These are phyloP conservation scores for Caenorhabditis zanzibari DNA, from an alignment of 2,888 invertebrate genomes.

Conservation along the genomic window DNA sequence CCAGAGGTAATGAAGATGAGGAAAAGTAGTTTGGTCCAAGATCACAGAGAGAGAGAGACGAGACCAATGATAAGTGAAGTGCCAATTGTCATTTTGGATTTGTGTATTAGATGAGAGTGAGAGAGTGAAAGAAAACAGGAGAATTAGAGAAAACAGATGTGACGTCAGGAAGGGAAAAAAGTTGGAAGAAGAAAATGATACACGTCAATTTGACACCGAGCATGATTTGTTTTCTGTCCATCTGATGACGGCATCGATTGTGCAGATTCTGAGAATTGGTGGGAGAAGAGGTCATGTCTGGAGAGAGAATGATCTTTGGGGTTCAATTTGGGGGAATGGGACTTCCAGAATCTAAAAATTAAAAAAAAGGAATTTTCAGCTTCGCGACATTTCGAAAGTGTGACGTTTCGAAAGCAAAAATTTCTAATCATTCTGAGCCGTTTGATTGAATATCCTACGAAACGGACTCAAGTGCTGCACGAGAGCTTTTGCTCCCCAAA, in stretches of 20 bases:
- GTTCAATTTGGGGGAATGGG: neutral
- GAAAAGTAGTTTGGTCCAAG: constrained; percentile 5
- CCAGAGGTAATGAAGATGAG: too few species aligned
- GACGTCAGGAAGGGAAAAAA: constrained; percentile 24
- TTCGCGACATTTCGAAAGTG: too few species aligned
- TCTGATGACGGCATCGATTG: constrained; percentile 22
- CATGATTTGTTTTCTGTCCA: constrained; percentile 50
- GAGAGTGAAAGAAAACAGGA: neutral
- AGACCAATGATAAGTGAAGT: constrained; percentile 24
- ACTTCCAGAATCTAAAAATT: neutral
- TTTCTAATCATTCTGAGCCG: too few species aligned
- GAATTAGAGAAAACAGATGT: constrained; percentile 5
- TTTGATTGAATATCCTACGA: too few species aligned
- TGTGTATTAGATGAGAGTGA: neutral
- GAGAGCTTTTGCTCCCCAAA: too few species aligned
- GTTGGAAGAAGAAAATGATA: constrained; percentile 22
- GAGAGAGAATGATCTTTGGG: too few species aligned
- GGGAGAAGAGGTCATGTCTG: neutral
- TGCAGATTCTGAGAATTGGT: constrained; percentile 1
- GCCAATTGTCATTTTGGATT: constrained; percentile 17
- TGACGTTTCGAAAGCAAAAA: too few species aligned
- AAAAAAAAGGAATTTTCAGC: too few species aligned
- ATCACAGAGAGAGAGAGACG: neutral
- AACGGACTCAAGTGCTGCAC: too few species aligned
- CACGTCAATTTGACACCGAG: constrained; percentile 57